Conservation (phyloP, 2,797 vertebrate species). For the Cuniculus paca region DNA sequence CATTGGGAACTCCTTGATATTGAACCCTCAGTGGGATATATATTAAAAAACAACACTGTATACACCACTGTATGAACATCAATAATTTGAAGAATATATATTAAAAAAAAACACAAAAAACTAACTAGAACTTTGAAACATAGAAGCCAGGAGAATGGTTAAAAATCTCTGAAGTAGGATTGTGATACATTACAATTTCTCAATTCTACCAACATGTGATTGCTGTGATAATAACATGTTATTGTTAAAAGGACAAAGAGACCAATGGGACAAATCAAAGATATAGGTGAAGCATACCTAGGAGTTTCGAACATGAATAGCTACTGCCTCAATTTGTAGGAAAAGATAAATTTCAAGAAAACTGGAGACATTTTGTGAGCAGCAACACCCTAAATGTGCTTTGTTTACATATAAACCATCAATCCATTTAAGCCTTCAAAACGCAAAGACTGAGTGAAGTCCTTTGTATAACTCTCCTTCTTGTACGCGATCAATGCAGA, state of each 20-base stretch:
- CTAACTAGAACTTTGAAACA: neutral
- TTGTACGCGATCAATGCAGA: neutral
- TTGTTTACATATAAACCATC: neutral
- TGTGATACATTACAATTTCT: too few species aligned
- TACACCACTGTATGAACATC: neutral
- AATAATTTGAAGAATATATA: neutral
- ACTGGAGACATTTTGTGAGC: neutral
- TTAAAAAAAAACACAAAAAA: neutral
- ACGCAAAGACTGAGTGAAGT: neutral
- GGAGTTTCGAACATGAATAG: neutral
- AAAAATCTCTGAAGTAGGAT: neutral
- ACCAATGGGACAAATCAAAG: neutral
- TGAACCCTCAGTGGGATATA: neutral
- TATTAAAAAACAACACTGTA: neutral
- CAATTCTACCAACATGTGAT: neutral
- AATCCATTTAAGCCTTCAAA: neutral
- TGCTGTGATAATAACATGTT: neutral
- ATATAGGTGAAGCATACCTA: neutral
- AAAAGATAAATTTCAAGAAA: neutral
- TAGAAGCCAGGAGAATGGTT: neutral
- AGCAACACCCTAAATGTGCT: neutral
- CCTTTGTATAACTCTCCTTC: too few species aligned
- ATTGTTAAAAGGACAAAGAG: neutral
- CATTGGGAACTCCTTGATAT: neutral
- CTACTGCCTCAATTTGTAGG: neutral